phyloP scores from a whole-genome alignment of 2,113 vertebrate species.

The Choloepus hoffmanni region DNA sequence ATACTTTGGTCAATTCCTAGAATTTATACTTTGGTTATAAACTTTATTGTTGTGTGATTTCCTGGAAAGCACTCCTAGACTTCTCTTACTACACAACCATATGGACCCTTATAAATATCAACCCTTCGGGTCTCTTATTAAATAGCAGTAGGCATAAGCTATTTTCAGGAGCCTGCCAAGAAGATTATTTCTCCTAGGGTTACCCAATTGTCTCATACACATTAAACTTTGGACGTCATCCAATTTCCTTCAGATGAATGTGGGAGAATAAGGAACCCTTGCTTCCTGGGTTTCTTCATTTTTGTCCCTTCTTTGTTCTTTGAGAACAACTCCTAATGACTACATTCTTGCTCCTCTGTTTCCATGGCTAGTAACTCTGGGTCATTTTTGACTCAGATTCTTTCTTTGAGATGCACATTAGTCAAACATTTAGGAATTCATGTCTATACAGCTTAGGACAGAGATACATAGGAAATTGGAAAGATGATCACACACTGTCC shows the following conservation, averaged over 20 bases:
- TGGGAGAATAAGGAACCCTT: background rate
- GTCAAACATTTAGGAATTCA: slow-evolving; percentile 37
- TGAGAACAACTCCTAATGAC: slow-evolving; percentile 45
- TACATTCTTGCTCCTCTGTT: slow-evolving; percentile 6
- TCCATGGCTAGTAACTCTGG: slow-evolving; percentile 34
- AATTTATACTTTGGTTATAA: background rate
- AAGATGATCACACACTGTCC: background rate
- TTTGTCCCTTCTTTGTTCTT: slow-evolving; percentile 45
- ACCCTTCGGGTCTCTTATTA: background rate
- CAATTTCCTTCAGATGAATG: slow-evolving; percentile 14
- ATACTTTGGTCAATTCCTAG: background rate
- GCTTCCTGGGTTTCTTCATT: background rate
- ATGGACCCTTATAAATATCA: background rate
- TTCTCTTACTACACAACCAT: background rate
- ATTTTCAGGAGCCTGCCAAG: background rate
- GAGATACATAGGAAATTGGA: background rate
- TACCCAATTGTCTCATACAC: background rate
- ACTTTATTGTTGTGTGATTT: background rate
- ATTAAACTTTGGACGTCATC: background rate
- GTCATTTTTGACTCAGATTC: slow-evolving; percentile 46
- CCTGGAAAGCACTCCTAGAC: background rate
- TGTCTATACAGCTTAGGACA: background rate
- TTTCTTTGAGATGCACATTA: slow-evolving; percentile 43
- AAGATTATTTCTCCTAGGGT: background rate
- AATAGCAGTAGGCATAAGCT: background rate